Conservation (phyloP, 2,797 vertebrate species). For the Eptatretus atami region DNA sequence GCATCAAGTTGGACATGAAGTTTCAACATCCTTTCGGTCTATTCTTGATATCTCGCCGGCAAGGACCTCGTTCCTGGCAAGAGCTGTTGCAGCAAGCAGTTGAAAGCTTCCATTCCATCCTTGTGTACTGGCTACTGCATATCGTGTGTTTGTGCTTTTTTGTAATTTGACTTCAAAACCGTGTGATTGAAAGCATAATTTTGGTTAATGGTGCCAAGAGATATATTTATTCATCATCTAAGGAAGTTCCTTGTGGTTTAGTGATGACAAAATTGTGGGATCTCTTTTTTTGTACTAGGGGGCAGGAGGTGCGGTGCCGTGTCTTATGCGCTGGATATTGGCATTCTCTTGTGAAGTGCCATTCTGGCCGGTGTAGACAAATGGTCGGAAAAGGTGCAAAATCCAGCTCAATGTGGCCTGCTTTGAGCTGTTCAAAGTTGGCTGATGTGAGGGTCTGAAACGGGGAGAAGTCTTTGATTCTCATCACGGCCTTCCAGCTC, state of each 20-base stretch:
- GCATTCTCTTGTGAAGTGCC: background rate
- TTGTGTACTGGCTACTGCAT: conserved; percentile 44
- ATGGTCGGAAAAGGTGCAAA: conserved; percentile 11
- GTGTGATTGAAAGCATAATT: too few relatives aligned
- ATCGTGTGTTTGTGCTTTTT: conserved; percentile 17
- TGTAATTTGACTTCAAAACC: too few relatives aligned
- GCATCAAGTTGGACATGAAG: background rate
- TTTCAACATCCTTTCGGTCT: conserved; percentile 25
- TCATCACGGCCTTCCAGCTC: conserved; percentile 39
- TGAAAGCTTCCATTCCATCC: conserved; percentile 20
- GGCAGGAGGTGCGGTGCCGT: background rate
- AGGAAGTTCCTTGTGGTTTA: too few relatives aligned
- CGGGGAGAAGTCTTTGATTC: conserved; percentile 21
- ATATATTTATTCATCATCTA: too few relatives aligned
- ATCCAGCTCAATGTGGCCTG: conserved; percentile 27
- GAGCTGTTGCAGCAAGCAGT: conserved; percentile 28
- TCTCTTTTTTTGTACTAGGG: background rate
- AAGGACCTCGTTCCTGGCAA: conserved; percentile 14
- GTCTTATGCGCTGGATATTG: conserved; percentile 2
- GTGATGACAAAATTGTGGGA: too few relatives aligned
- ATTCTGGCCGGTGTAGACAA: too few relatives aligned
- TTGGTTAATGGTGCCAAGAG: too few relatives aligned
- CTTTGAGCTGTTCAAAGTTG: conserved; percentile 38
- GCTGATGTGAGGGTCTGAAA: conserved; percentile 33
- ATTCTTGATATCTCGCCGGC: conserved; percentile 33